Conservation (phyloP, 1,140 invertebrate genomes). For the Centruroides vittatus region DNA sequence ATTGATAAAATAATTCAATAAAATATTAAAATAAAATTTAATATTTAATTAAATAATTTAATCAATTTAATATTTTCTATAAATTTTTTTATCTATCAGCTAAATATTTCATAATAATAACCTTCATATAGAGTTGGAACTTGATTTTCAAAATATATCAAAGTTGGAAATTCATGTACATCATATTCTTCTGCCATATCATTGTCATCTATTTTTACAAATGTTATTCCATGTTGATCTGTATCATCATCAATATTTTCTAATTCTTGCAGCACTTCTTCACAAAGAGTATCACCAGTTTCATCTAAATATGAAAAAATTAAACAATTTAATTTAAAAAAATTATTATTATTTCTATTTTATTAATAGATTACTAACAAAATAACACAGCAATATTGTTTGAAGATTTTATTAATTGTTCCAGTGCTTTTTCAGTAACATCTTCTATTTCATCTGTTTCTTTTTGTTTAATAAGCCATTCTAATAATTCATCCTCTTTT, state of each 20-base stretch:
- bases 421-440: conserved; percentile 84
- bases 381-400: conserved; percentile 82
- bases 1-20: no score
- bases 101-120: conserved; percentile 5
- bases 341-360: not conserved
- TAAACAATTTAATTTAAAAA: conserved; percentile 10
- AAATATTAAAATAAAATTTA: no score
- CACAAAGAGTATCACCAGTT: conserved; percentile 22
- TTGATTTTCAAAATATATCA: conserved; percentile 65
- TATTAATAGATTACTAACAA: conserved; percentile 47
- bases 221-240: conserved; percentile 78
- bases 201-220: conserved; percentile 82
- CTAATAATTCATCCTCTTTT: conserved; percentile 23
- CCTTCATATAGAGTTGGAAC: conserved; percentile 80
- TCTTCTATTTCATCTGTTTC: conserved; percentile 91
- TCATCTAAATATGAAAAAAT: conserved; percentile 32
- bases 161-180: conserved; percentile 70
- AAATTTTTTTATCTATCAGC: not conserved
- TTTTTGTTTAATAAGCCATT: conserved; percentile 24
- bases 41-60: no score
- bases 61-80: no score
- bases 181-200: conserved; percentile 80
- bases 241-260: conserved; percentile 91
- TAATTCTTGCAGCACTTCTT: conserved; percentile 62
- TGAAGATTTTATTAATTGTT: conserved; percentile 70